Percentiles rank a stretch among this genome's conserved stretches.
phyloP scores from a whole-genome alignment of 2,113 vertebrate species.

The Scatophagus argus region DNA sequence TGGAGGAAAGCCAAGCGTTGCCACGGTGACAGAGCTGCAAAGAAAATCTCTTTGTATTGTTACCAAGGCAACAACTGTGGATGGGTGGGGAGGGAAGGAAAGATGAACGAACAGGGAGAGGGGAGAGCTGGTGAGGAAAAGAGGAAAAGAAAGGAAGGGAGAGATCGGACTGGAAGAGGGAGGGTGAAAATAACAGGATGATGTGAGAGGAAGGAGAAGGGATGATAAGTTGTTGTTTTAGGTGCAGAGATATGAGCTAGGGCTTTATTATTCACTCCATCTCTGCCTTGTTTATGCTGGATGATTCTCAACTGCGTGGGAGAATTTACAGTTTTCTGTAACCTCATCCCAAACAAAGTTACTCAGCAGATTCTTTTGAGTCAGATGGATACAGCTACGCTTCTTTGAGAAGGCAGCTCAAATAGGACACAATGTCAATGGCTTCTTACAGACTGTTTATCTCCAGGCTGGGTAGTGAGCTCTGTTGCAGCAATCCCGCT shows the following conservation, averaged over 20 bases:
- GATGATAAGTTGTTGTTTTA: slow-evolving; percentile 29
- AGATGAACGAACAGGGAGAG: slow-evolving; percentile 21
- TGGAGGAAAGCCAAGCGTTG: slow-evolving; percentile 82
- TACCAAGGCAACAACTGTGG: slow-evolving; percentile 82
- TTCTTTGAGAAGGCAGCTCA: slow-evolving; percentile 43
- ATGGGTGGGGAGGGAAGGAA: slow-evolving; percentile 47
- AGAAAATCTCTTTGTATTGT: slow-evolving; percentile 83
- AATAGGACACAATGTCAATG: slow-evolving; percentile 40
- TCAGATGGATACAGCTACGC: slow-evolving; percentile 34
- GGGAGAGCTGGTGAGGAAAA: not conserved
- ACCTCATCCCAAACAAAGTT: slow-evolving; percentile 77
- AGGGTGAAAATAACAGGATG: slow-evolving; percentile 8
- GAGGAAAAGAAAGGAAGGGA: slow-evolving; percentile 18
- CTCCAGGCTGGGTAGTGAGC: slow-evolving; percentile 10
- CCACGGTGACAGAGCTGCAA: slow-evolving; percentile 78
- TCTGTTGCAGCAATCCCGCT: not conserved
- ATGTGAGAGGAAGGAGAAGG: slow-evolving; percentile 17
- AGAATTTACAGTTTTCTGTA: slow-evolving; percentile 66
- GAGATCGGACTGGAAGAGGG: not conserved
- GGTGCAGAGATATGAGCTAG: slow-evolving; percentile 23
- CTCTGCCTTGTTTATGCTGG: slow-evolving; percentile 62
- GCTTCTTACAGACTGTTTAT: not conserved
- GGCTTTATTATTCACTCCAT: slow-evolving; percentile 45
- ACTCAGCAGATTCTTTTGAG: slow-evolving; percentile 75
- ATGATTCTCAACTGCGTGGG: slow-evolving; percentile 63